Evolutionary conservation across 2,113 vertebrate species (phyloP), one percentile per base, ranked within the genome.

Genomic region (Rousettus leschenaultii): DNA sequence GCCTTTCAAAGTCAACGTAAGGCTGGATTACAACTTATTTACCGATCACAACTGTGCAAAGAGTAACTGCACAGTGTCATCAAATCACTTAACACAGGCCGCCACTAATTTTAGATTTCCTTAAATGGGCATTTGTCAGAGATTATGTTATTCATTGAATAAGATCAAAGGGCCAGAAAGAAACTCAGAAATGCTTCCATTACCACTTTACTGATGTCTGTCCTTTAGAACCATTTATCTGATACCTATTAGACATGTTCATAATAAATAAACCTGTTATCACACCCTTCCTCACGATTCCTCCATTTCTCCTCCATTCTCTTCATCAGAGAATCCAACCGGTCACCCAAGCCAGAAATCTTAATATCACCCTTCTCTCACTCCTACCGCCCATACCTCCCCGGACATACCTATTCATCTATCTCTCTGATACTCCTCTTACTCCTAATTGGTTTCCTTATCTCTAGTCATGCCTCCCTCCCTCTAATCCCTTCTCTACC

Each of bases 21-120:
- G 40, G 30, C 68, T 65, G 40, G 59, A 48, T 73, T 35, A 86
- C 4, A 68, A 55, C 0, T 83, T 33, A 40, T 24, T 55, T 57
- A 38, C 89, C 53, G 84, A 89, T 45, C 19, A 73, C 30, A 45
- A 65, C 21, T 2, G 3, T 1, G 18, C 70, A 19, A 84, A 22
- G n/a, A 28, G 3, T 35, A 65, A 65, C 26, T 26, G 38, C 24
- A 59, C 0, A 0, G 0, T 15, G 48, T 61, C 43, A 48, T 21
- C 21, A 22, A 59, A 65, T 82, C 66, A 83, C 61, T 68, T 38
- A 7, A 55, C n/a, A 51, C 18, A 28, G 11, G 66, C 59, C 38
- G 40, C 78, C 40, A 83, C 86, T 86, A 21, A 57, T 21, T 83
- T 63, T 1, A 88, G 89, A 78, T 74, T 95, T 82, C 19, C 16